Evolutionary conservation across 2,888 invertebrate species (phyloP).

Genomic region (Agrenia bidenticulata): DNA sequence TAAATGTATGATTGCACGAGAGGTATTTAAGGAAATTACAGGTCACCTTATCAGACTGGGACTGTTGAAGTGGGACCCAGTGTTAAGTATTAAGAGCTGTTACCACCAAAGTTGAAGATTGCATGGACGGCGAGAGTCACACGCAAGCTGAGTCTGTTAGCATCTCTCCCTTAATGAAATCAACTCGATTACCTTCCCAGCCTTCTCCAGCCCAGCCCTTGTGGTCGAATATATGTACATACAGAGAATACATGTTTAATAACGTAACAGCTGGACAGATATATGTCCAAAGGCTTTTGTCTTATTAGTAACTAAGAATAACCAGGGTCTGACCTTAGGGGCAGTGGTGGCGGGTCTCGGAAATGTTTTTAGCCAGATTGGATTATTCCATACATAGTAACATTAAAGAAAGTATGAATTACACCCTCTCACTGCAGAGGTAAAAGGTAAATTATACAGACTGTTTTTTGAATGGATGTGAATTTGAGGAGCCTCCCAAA

Average conservation of each 20-base stretch:
- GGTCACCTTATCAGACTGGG: constrained; percentile 49
- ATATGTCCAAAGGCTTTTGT: too few relatives aligned
- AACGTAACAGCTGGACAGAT: too few relatives aligned
- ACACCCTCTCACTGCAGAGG: neutral
- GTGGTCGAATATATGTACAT: too few relatives aligned
- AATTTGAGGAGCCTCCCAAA: constrained; percentile 28
- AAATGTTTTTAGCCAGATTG: too few relatives aligned
- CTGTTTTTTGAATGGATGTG: neutral
- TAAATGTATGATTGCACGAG: constrained; percentile 46
- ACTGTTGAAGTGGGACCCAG: constrained; percentile 12
- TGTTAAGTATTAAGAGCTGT: constrained; percentile 44
- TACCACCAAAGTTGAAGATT: constrained; percentile 47
- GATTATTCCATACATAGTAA: too few relatives aligned
- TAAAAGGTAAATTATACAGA: neutral
- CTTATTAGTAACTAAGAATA: neutral
- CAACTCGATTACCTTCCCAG: constrained; percentile 30
- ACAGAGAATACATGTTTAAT: too few relatives aligned
- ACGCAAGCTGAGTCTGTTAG: constrained; percentile 53
- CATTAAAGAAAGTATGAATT: too few relatives aligned
- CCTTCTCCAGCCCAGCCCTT: neutral
- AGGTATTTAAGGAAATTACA: constrained; percentile 51
- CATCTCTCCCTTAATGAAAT: constrained; percentile 52
- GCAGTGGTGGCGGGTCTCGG: neutral
- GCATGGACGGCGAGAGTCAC: constrained; percentile 47
- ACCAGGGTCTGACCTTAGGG: neutral